Percentiles rank a stretch among this genome's conserved stretches.
phyloP scores from a whole-genome alignment of 2,797 vertebrate genomes.

The Cynodonichthys magdalenae region DNA sequence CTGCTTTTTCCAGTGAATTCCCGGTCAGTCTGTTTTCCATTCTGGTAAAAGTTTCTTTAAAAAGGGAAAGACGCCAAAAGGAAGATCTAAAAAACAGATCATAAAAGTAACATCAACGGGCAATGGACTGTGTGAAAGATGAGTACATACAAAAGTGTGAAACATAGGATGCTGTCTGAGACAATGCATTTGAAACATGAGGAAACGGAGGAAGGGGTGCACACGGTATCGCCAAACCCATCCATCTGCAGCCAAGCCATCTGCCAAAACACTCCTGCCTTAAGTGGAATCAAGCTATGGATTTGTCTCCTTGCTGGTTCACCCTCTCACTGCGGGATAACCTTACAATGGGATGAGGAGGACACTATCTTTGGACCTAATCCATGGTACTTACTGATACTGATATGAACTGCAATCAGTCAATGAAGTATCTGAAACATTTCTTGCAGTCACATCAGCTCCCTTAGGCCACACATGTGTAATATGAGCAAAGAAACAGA shows the following conservation, averaged over 20 bases:
- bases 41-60: constrained; percentile 73
- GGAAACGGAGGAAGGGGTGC: constrained; percentile 21
- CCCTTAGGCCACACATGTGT: not conserved
- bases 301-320: constrained; percentile 36
- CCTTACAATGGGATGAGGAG: constrained; percentile 3
- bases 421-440: constrained; percentile 1
- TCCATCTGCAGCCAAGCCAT: constrained; percentile 61
- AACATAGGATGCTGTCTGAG: constrained; percentile 47
- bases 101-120: constrained; percentile 67
- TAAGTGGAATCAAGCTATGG: constrained; percentile 49
- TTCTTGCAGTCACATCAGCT: not conserved
- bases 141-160: constrained; percentile 55
- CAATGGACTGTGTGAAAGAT: constrained; percentile 32
- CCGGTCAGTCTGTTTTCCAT: constrained; percentile 72
- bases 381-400: constrained; percentile 10
- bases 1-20: constrained; percentile 72
- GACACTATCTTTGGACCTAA: constrained; percentile 9
- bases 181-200: constrained; percentile 45
- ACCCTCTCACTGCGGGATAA: constrained; percentile 10
- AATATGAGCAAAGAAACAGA: not conserved
- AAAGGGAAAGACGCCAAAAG: constrained; percentile 9
- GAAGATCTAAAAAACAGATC: constrained; percentile 63
- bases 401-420: not conserved
- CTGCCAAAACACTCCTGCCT: constrained; percentile 53
- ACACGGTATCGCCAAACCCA: constrained; percentile 47